These are phyloP conservation scores for Eurystomus glaucurus DNA, from an alignment of 2,797 vertebrate species.

Conservation along the genomic window DNA sequence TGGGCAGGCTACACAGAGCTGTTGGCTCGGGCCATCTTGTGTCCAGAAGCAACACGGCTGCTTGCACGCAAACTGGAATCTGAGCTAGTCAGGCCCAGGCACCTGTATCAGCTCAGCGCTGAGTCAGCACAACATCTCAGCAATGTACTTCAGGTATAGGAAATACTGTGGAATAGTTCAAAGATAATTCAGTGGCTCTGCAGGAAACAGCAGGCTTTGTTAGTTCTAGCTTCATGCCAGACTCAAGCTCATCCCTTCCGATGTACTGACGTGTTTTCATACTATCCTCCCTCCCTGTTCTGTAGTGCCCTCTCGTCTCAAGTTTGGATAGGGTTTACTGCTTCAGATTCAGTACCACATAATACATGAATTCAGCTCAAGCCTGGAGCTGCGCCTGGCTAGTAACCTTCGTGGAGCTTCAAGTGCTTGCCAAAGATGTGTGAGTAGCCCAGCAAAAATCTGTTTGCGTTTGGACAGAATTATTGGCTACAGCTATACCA, in stretches of 20 bases:
- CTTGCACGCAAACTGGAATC: background rate
- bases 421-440: slow-evolving; percentile 48
- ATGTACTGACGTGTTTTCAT: background rate
- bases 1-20: background rate
- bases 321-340: background rate
- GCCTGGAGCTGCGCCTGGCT: background rate
- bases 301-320: background rate
- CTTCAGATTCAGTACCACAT: slow-evolving; percentile 3
- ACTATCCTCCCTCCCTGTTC: background rate
- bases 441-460: slow-evolving; percentile 47
- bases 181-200: background rate
- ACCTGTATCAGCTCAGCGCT: background rate
- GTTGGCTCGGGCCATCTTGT: slow-evolving; percentile 26
- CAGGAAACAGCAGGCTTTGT: background rate
- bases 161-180: background rate
- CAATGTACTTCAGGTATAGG: background rate
- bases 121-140: background rate
- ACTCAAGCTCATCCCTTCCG: background rate
- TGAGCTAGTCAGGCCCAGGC: background rate
- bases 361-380: background rate
- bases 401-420: slow-evolving; percentile 1
- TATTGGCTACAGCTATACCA: slow-evolving; percentile 41
- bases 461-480: slow-evolving; percentile 57
- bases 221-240: background rate
- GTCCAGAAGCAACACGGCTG: slow-evolving; percentile 11